Conservation (phyloP, 1,140 invertebrate genomes). For the Metaphire vulgaris region DNA sequence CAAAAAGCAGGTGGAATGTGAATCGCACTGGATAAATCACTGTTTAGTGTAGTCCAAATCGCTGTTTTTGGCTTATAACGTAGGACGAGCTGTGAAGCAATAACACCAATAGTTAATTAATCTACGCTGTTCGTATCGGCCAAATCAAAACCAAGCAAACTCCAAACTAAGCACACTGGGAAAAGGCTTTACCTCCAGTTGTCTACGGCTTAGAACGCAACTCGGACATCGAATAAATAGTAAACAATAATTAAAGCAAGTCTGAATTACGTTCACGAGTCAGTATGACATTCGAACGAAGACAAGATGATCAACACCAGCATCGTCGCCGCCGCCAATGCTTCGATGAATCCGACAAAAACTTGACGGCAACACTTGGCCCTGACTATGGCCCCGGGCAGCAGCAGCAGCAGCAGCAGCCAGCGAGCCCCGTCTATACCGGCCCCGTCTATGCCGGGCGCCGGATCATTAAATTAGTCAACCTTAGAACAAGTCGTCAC, state of each 20-base stretch:
- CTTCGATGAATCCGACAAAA: too few relatives aligned
- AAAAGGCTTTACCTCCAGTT: not conserved
- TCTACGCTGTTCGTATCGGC: not conserved
- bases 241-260: not conserved
- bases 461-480: not conserved
- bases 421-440: too few relatives aligned
- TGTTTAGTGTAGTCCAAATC: too few relatives aligned
- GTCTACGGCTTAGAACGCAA: not conserved
- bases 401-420: not conserved
- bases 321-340: too few relatives aligned
- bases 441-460: not conserved
- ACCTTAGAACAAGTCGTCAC: constrained; percentile 1
- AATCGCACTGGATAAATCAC: too few relatives aligned
- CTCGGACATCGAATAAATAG: not conserved
- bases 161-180: not conserved
- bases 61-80: not conserved
- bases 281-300: not conserved
- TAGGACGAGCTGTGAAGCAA: not conserved
- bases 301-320: too few relatives aligned
- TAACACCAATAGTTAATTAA: not conserved
- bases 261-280: not conserved
- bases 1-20: too few relatives aligned
- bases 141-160: not conserved
- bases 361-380: not conserved
- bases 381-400: not conserved